phyloP scores from a whole-genome alignment of 1,140 invertebrate species.

The Solen grandis region DNA sequence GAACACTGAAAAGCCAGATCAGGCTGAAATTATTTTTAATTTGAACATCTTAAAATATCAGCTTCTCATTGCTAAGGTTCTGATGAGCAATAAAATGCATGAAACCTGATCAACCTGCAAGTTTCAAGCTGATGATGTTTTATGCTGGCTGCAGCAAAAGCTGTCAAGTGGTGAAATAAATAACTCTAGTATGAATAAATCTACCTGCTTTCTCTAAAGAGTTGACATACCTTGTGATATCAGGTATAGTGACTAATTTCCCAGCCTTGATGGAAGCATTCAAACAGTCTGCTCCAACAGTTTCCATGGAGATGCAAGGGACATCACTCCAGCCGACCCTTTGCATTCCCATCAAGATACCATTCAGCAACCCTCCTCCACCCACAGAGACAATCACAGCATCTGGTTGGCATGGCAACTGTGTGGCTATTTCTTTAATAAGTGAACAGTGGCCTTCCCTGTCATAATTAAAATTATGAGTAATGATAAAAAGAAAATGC shows the following conservation, averaged over 20 bases:
- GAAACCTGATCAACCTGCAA: no score
- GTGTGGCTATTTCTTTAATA: slow-evolving; percentile 80
- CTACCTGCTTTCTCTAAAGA: no score
- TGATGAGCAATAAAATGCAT: no score
- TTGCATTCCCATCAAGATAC: slow-evolving; percentile 74
- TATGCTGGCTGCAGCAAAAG: no score
- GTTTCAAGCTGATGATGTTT: no score
- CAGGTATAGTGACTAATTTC: slow-evolving; percentile 78
- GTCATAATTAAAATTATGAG: background rate
- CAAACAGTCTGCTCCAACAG: slow-evolving; percentile 82
- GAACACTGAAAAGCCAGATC: no score
- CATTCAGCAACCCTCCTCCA: slow-evolving; percentile 82
- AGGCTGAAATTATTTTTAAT: no score
- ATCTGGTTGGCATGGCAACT: slow-evolving; percentile 78
- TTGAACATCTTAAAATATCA: no score
- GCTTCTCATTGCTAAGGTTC: no score
- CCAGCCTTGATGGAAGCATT: slow-evolving; percentile 80
- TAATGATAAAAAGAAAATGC: background rate
- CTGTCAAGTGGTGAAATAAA: no score
- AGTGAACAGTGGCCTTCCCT: slow-evolving; percentile 82
- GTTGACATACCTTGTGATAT: slow-evolving; percentile 82
- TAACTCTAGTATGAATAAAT: no score
- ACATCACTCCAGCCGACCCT: slow-evolving; percentile 80
- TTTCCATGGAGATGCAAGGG: slow-evolving; percentile 83
- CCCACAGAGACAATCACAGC: slow-evolving; percentile 82